Percentiles rank a stretch among this genome's conserved stretches.
Conservation (phyloP, 1,140 invertebrate species). For the Venustaconcha ellipsiformis region DNA sequence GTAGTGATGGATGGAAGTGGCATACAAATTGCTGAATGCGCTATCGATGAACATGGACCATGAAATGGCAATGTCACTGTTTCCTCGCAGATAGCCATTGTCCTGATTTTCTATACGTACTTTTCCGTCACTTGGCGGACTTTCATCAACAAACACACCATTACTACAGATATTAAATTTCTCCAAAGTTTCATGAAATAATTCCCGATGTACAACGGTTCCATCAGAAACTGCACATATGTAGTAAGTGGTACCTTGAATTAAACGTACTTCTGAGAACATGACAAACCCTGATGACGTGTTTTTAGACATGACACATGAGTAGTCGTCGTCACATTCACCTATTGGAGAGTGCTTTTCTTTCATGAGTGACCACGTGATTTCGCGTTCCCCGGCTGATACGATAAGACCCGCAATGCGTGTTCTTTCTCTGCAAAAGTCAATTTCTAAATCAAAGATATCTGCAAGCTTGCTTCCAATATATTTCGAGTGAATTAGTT, state of each 20-base stretch:
- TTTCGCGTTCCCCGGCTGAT: slow-evolving; percentile 10
- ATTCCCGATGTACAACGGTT: slow-evolving; percentile 3
- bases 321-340: slow-evolving; percentile 7
- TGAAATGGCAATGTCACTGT: slow-evolving; percentile 7
- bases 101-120: slow-evolving; percentile 23
- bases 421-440: slow-evolving; percentile 17
- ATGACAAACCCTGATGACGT: slow-evolving; percentile 17
- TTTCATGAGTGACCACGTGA: slow-evolving; percentile 40
- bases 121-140: slow-evolving; percentile 20
- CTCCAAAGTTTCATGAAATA: slow-evolving; percentile 3
- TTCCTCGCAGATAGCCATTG: slow-evolving; percentile 31
- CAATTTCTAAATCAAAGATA: slow-evolving; percentile 24
- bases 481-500: slow-evolving; percentile 8
- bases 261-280: not conserved
- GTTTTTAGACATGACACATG: slow-evolving; percentile 6
- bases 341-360: not conserved
- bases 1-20: slow-evolving; percentile 23
- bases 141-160: slow-evolving; percentile 40
- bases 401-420: slow-evolving; percentile 11
- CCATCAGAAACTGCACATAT: slow-evolving; percentile 26
- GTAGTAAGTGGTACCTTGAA: slow-evolving; percentile 4
- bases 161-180: slow-evolving; percentile 32
- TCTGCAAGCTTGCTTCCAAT: slow-evolving; percentile 18
- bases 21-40: not conserved
- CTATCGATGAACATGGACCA: slow-evolving; percentile 39